Percentiles rank a stretch among this genome's conserved stretches.
These are phyloP conservation scores for Diplazon laetatorius DNA, from an alignment of 2,888 invertebrate species.

Conservation along the genomic window DNA sequence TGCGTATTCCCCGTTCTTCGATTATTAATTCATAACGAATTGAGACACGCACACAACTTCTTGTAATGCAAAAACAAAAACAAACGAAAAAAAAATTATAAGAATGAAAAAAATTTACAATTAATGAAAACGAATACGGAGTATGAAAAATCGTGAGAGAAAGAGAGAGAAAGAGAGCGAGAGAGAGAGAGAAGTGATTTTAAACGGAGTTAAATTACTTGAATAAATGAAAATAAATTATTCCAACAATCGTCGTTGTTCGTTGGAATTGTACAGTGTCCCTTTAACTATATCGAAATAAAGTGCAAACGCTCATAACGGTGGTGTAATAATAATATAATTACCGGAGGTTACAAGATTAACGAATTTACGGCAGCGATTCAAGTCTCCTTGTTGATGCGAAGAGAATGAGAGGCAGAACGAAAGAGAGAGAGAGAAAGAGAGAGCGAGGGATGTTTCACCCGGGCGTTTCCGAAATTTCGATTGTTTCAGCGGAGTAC, in stretches of 20 bases:
- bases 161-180: too few species aligned
- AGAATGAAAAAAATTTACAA: constrained; percentile 32
- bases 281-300: constrained; percentile 57
- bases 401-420: neutral
- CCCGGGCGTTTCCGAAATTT: constrained; percentile 25
- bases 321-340: constrained; percentile 50
- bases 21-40: constrained; percentile 54
- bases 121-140: constrained; percentile 11
- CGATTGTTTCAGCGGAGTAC: constrained; percentile 56
- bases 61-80: constrained; percentile 44
- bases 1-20: constrained; percentile 55
- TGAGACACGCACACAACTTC: constrained; percentile 60
- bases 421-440: neutral
- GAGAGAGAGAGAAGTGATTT: constrained; percentile 32
- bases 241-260: constrained; percentile 47
- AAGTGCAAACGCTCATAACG: constrained; percentile 61
- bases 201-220: neutral
- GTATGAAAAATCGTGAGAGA: constrained; percentile 20
- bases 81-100: constrained; percentile 12
- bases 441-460: neutral
- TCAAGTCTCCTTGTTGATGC: constrained; percentile 3
- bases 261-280: constrained; percentile 61
- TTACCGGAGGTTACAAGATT: constrained; percentile 34
- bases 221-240: constrained; percentile 29
- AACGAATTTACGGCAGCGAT: constrained; percentile 33